Conservation (phyloP, 2,113 vertebrate genomes). For the Peromyscus leucopus region DNA sequence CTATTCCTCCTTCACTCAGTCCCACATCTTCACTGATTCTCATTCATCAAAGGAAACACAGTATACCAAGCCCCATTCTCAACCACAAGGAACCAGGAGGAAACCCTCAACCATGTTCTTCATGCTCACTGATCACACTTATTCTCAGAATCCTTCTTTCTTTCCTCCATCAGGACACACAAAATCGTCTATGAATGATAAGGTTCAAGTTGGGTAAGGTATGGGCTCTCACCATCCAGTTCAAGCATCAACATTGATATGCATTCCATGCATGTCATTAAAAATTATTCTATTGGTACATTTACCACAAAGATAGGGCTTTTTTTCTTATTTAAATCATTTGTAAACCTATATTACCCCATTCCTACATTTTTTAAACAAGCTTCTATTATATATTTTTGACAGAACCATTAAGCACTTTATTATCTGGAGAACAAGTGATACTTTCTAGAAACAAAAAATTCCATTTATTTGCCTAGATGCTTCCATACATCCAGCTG, state of each 20-base stretch:
- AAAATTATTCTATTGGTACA: slow-evolving; percentile 78
- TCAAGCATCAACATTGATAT: slow-evolving; percentile 57
- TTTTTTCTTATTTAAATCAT: slow-evolving; percentile 51
- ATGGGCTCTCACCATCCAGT: slow-evolving; percentile 72
- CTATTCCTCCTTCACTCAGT: not conserved
- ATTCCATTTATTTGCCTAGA: not conserved
- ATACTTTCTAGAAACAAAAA: slow-evolving; percentile 2
- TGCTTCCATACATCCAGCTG: not conserved
- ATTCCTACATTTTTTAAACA: not conserved
- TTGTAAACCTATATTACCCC: slow-evolving; percentile 54
- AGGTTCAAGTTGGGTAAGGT: slow-evolving; percentile 72
- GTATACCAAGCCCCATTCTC: not conserved
- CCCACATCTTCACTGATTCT: not conserved
- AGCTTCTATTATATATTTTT: too few relatives aligned
- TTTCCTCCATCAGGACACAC: not conserved
- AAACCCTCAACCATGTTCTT: not conserved
- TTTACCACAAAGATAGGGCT: slow-evolving; percentile 65
- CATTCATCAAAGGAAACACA: not conserved
- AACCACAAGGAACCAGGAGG: not conserved
- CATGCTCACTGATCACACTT: not conserved
- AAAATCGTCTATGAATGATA: slow-evolving; percentile 68
- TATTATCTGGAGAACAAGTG: slow-evolving; percentile 6
- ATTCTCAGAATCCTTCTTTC: slow-evolving; percentile 33
- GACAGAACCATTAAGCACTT: not conserved
- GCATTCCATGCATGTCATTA: slow-evolving; percentile 76